Conservation (phyloP, 64 coral and sea anemone species). For the Catalaphyllia jardinei region DNA sequence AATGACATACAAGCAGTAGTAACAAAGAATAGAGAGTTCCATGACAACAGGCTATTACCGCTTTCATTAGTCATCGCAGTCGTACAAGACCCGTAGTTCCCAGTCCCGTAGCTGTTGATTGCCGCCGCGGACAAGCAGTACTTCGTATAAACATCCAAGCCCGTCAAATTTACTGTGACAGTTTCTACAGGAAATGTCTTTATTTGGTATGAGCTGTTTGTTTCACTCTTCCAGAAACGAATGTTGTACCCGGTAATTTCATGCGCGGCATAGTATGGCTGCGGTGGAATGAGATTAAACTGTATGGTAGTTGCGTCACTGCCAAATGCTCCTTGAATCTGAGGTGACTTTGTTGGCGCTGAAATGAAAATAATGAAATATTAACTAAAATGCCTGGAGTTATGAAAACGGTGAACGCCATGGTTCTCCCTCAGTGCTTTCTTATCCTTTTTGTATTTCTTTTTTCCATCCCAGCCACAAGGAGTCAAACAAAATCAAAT, state of each 20-base stretch:
- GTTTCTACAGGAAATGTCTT: background rate
- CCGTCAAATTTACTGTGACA: background rate
- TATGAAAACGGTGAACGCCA: background rate
- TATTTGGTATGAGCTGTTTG: background rate
- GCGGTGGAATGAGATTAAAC: slow-evolving; percentile 3
- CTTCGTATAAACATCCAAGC: background rate
- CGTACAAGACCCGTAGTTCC: background rate
- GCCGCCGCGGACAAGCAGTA: slow-evolving; percentile 2
- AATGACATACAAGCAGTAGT: no score
- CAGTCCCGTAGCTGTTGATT: background rate
- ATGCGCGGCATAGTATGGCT: slow-evolving; percentile 11
- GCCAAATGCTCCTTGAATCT: background rate
- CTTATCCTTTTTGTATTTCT: no score
- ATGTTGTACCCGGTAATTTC: background rate
- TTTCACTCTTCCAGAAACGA: background rate
- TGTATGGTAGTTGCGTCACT: background rate
- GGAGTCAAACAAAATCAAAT: background rate
- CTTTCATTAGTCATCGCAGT: background rate
- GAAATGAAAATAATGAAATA: background rate
- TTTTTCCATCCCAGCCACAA: no score
- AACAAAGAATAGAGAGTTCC: no score
- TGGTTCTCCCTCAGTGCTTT: no score
- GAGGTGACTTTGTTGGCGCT: slow-evolving; percentile 11
- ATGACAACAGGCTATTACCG: background rate
- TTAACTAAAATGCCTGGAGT: background rate